A percentile compares a stretch with the other conserved stretches of the same genome.
phyloP scores from a whole-genome alignment of 1,140 invertebrate species.

The Campodea augens region DNA sequence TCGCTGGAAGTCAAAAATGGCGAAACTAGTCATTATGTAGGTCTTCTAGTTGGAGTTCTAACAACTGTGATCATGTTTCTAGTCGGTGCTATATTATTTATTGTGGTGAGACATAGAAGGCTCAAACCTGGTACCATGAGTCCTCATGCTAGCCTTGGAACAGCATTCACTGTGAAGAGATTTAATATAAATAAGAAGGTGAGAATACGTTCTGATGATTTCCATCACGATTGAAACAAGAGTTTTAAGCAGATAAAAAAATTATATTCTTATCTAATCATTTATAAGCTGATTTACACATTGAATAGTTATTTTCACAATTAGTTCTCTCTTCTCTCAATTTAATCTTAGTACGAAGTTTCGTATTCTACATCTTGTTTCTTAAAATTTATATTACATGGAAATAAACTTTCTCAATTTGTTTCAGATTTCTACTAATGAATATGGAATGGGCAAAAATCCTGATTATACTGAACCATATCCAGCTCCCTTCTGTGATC shows the following conservation, averaged over 20 bases:
- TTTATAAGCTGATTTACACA: too few relatives aligned
- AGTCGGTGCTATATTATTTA: conserved; percentile 44
- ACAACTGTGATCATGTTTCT: conserved; percentile 49
- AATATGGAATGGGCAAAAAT: background rate
- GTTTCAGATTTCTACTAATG: too few relatives aligned
- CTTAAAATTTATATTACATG: too few relatives aligned
- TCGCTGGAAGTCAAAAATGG: conserved; percentile 20
- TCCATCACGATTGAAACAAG: background rate
- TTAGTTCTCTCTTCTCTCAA: too few relatives aligned
- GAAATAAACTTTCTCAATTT: too few relatives aligned
- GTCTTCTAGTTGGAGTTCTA: conserved; percentile 52
- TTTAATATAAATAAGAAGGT: conserved; percentile 30
- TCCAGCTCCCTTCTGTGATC: background rate
- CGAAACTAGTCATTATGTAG: conserved; percentile 41
- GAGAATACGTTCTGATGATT: conserved; percentile 8
- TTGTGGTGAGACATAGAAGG: conserved; percentile 44
- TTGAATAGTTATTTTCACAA: too few relatives aligned
- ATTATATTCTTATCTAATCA: too few relatives aligned
- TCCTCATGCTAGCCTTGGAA: conserved; percentile 3
- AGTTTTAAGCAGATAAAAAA: too few relatives aligned
- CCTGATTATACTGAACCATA: background rate
- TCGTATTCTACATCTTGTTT: too few relatives aligned
- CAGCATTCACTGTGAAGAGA: conserved; percentile 21
- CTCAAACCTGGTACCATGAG: conserved; percentile 26
- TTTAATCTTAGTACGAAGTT: too few relatives aligned